Evolutionary conservation across 1,140 invertebrate species (phyloP).

Genomic region (Papilio glaucus): DNA sequence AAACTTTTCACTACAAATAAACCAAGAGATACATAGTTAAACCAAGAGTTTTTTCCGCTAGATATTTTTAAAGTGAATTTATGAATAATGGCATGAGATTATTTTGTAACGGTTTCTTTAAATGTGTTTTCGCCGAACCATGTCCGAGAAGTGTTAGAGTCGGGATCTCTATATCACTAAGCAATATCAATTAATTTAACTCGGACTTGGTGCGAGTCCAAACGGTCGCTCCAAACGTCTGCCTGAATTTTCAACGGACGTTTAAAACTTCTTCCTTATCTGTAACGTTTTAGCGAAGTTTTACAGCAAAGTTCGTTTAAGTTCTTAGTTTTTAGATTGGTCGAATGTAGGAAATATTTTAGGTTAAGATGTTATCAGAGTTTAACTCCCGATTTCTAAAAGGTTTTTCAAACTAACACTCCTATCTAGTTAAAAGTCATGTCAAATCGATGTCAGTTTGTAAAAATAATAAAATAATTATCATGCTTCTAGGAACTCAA

Average conservation of each 20-base stretch:
- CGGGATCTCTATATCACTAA: neutral
- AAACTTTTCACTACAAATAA: no score
- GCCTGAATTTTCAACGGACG: conserved; percentile 3
- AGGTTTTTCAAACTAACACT: no score
- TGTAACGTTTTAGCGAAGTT: conserved; percentile 17
- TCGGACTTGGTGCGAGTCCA: conserved; percentile 17
- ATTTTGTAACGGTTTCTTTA: no score
- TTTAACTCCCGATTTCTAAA: no score
- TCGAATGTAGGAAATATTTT: conserved; percentile 9
- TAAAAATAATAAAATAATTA: no score
- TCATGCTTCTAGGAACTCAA: no score
- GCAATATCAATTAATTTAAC: conserved; percentile 31
- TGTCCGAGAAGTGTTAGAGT: neutral
- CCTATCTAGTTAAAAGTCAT: no score
- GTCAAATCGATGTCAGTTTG: no score
- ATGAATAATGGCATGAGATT: no score
- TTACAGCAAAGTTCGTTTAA: conserved; percentile 5
- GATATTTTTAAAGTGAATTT: no score
- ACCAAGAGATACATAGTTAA: no score
- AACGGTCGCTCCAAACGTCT: conserved; percentile 9
- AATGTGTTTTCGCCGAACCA: neutral
- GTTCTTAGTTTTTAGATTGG: conserved; percentile 24
- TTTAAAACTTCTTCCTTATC: conserved; percentile 24
- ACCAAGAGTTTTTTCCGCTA: no score
- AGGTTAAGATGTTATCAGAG: neutral